Percentiles rank a stretch among this genome's conserved stretches.
Evolutionary conservation across 2,797 vertebrate genomes (phyloP).

Genomic region (Geotrypetes seraphini): DNA sequence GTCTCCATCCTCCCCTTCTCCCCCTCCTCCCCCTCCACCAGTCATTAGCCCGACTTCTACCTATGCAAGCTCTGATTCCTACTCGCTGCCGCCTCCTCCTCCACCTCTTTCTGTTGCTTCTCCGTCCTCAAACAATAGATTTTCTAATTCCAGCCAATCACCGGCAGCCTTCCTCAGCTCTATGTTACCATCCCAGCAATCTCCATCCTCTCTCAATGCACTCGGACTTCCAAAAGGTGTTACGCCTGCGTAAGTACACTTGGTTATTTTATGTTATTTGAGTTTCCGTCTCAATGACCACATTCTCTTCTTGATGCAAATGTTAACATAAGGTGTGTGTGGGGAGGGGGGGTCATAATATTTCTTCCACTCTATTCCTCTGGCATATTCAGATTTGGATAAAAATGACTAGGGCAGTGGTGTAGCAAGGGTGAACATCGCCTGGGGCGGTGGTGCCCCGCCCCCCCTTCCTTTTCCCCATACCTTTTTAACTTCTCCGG

Average conservation of each 20-base stretch:
- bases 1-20: conserved; percentile 78
- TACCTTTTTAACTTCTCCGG: no score
- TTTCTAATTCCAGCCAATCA: conserved; percentile 66
- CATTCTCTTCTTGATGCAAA: neutral
- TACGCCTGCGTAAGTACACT: conserved; percentile 76
- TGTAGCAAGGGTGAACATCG: no score
- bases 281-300: no score
- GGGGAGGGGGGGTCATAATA: neutral
- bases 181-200: conserved; percentile 71
- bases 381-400: no score
- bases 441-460: no score
- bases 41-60: conserved; percentile 54
- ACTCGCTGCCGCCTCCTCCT: conserved; percentile 64
- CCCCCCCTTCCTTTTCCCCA: no score
- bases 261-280: neutral
- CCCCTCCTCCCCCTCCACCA: conserved; percentile 76
- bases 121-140: conserved; percentile 54
- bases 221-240: conserved; percentile 90
- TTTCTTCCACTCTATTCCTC: no score
- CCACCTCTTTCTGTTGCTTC: conserved; percentile 47
- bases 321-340: neutral
- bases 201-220: conserved; percentile 67
- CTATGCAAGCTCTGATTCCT: conserved; percentile 45
- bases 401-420: no score
- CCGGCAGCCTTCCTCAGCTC: conserved; percentile 88